Percentiles rank a stretch among this genome's conserved stretches.
phyloP scores from a whole-genome alignment of 2,888 invertebrate genomes.

The Drosophila mettleri region DNA sequence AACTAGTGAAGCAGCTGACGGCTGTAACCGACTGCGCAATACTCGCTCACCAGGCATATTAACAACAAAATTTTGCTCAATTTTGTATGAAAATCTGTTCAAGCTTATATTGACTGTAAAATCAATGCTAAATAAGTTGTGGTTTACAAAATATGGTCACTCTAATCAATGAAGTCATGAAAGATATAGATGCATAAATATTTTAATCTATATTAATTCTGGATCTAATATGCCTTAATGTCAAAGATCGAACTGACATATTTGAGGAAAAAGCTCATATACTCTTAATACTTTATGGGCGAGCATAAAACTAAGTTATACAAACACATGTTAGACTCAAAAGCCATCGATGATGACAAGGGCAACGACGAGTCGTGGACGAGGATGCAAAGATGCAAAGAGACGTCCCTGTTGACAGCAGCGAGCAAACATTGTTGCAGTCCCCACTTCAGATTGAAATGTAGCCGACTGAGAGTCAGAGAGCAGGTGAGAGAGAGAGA shows the following conservation, averaged over 20 bases:
- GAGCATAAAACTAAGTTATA: slow-evolving; percentile 13
- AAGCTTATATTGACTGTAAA: too few species aligned
- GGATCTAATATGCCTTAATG: too few species aligned
- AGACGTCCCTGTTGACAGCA: slow-evolving; percentile 55
- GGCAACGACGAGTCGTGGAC: slow-evolving; percentile 3
- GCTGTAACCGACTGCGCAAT: not conserved
- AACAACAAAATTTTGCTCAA: too few species aligned
- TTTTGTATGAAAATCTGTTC: too few species aligned
- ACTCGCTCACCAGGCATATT: not conserved
- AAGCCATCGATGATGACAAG: slow-evolving; percentile 18
- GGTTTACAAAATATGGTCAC: too few species aligned
- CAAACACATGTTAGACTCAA: slow-evolving; percentile 18
- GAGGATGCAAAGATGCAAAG: slow-evolving; percentile 31
- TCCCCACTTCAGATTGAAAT: slow-evolving; percentile 59
- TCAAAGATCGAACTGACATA: too few species aligned
- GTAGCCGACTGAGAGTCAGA: slow-evolving; percentile 21
- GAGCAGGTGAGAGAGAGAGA: not conserved
- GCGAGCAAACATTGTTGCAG: slow-evolving; percentile 55
- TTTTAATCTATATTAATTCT: too few species aligned
- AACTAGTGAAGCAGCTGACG: not conserved
- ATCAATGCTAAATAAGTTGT: too few species aligned
- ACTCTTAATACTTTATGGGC: not conserved
- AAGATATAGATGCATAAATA: too few species aligned
- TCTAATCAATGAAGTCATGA: not conserved
- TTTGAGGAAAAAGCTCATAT: too few species aligned